A percentile compares a stretch with the other conserved stretches of the same genome.
These are phyloP conservation scores for Caenorhabditis sp. DNA, from an alignment of 2,888 invertebrate species.

Conservation along the genomic window DNA sequence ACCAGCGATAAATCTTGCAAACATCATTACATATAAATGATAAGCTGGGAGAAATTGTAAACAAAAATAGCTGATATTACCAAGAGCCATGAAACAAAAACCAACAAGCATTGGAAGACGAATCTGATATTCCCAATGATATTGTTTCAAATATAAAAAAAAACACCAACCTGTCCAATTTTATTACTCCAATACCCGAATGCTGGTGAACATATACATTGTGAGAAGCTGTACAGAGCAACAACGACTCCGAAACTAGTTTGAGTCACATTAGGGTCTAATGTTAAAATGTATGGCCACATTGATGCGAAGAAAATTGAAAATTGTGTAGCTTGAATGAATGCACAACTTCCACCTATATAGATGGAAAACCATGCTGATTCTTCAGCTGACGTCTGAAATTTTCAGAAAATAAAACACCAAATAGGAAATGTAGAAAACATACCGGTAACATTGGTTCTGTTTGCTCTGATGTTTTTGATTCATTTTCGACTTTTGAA, in stretches of 20 bases:
- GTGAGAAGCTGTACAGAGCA: slow-evolving; percentile 45
- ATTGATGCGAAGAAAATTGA: slow-evolving; percentile 49
- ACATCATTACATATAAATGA: slow-evolving; percentile 44
- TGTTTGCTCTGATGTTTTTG: slow-evolving; percentile 12
- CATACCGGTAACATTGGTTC: slow-evolving; percentile 36
- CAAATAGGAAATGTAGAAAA: not conserved
- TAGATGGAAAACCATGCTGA: slow-evolving; percentile 53
- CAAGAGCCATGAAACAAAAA: slow-evolving; percentile 45
- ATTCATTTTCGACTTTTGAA: slow-evolving; percentile 2
- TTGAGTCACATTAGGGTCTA: slow-evolving; percentile 41
- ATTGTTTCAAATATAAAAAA: not conserved
- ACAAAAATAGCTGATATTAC: slow-evolving; percentile 48
- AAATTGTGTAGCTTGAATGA: slow-evolving; percentile 52
- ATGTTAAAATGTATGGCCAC: slow-evolving; percentile 51
- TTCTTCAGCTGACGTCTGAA: slow-evolving; percentile 26
- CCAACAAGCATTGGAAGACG: slow-evolving; percentile 42
- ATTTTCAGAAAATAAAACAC: not conserved
- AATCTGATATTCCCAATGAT: slow-evolving; percentile 8
- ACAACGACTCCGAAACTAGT: slow-evolving; percentile 46
- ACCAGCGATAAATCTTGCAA: slow-evolving; percentile 45
- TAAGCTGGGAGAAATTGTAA: slow-evolving; percentile 30
- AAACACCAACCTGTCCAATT: slow-evolving; percentile 36
- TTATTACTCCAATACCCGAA: slow-evolving; percentile 51
- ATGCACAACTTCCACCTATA: slow-evolving; percentile 40
- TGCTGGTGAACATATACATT: slow-evolving; percentile 38